Evolutionary conservation across 2,113 vertebrate genomes (phyloP).

Genomic region (Amia ocellicauda): DNA sequence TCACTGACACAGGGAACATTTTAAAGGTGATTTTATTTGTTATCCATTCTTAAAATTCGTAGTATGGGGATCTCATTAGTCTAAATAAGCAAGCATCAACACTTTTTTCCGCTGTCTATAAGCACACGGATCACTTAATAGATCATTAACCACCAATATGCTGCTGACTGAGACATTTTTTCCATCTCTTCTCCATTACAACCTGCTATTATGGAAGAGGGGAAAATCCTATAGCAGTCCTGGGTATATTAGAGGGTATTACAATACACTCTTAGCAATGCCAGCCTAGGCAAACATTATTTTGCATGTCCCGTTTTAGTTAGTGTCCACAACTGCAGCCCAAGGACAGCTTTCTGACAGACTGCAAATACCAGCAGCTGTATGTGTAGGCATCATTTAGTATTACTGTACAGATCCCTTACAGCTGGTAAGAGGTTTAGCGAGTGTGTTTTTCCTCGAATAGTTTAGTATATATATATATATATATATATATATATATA

Average conservation of each 20-base stretch:
- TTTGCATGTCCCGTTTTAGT: neutral
- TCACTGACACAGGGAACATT: slow-evolving; percentile 64
- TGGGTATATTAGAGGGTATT: slow-evolving; percentile 56
- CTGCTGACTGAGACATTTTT: slow-evolving; percentile 73
- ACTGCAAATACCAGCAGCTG: too few relatives aligned
- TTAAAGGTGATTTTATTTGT: slow-evolving; percentile 70
- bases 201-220: slow-evolving; percentile 57
- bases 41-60: slow-evolving; percentile 81
- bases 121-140: slow-evolving; percentile 75
- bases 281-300: slow-evolving; percentile 40
- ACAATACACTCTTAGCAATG: slow-evolving; percentile 50
- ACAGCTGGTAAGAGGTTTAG: too few relatives aligned
- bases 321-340: too few relatives aligned
- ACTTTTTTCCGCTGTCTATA: slow-evolving; percentile 79
- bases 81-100: slow-evolving; percentile 78
- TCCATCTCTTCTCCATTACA: slow-evolving; percentile 69
- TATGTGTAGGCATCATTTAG: too few relatives aligned
- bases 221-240: slow-evolving; percentile 53
- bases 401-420: too few relatives aligned
- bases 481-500: too few relatives aligned
- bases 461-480: too few relatives aligned
- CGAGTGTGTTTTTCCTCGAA: too few relatives aligned
- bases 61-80: slow-evolving; percentile 79
- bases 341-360: too few relatives aligned
- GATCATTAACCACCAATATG: slow-evolving; percentile 85